Conservation (phyloP, 2,113 vertebrate genomes). For the Peromyscus leucopus region DNA sequence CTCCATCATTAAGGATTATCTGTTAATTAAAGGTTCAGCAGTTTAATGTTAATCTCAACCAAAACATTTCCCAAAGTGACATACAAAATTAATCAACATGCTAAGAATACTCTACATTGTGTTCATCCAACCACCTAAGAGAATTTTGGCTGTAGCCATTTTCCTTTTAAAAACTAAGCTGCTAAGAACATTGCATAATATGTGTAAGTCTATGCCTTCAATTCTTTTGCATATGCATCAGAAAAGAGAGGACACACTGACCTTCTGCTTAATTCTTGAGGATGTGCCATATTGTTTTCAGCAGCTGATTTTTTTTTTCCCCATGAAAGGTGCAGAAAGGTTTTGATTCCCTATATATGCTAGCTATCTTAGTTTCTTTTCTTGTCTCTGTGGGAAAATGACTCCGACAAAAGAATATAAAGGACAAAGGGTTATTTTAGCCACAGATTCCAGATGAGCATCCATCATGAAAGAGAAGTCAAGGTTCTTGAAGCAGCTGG, state of each 20-base stretch:
- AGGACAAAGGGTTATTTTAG: neutral
- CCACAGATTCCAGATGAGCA: neutral
- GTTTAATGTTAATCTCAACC: neutral
- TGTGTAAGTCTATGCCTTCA: neutral
- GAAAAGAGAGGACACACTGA: neutral
- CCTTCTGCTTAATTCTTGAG: neutral
- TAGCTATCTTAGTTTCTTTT: neutral
- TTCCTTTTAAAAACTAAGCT: neutral
- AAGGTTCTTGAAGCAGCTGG: neutral
- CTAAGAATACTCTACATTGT: neutral
- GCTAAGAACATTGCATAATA: neutral
- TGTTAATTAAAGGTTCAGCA: neutral
- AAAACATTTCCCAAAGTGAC: neutral
- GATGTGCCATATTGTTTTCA: neutral
- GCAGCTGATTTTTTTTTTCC: neutral
- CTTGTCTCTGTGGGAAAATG: too few relatives aligned
- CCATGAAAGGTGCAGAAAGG: neutral
- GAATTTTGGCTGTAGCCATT: neutral
- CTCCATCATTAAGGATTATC: neutral
- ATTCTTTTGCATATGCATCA: neutral
- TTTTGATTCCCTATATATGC: neutral
- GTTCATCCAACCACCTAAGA: neutral
- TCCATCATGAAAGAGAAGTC: neutral
- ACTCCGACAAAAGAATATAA: neutral
- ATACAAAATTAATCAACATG: neutral